Evolutionary conservation across 2,797 vertebrate species (phyloP).

Genomic region (Peromyscus attwateri): DNA sequence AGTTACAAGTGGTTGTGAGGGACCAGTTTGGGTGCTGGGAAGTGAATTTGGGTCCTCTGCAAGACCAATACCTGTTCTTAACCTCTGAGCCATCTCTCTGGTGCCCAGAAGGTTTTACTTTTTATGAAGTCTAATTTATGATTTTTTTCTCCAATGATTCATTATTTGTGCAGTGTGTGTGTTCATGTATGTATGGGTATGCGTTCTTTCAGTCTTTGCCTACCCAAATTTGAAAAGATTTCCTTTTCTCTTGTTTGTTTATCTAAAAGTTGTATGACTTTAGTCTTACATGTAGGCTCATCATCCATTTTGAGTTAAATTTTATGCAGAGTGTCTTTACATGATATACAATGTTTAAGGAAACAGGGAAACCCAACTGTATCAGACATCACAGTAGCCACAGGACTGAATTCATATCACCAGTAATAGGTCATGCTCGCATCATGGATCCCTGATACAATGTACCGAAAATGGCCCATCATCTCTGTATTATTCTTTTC

Average conservation of each 20-base stretch:
- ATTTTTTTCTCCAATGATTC: neutral
- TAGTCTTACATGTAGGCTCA: neutral
- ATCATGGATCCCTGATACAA: neutral
- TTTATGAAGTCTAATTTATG: neutral
- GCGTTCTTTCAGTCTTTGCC: neutral
- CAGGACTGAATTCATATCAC: neutral
- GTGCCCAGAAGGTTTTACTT: neutral
- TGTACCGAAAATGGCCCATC: neutral
- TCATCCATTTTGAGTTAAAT: neutral
- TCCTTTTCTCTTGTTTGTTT: neutral
- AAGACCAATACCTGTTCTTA: neutral
- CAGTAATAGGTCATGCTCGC: neutral
- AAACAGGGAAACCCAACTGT: neutral
- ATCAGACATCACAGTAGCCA: neutral
- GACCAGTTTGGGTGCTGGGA: neutral
- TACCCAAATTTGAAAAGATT: neutral
- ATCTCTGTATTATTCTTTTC: neutral
- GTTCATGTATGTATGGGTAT: too few species aligned
- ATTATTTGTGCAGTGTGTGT: neutral
- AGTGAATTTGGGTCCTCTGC: neutral
- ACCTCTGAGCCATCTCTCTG: neutral
- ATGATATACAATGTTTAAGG: neutral
- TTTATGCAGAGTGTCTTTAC: neutral
- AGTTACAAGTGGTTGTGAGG: neutral
- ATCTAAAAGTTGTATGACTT: neutral